Percentiles rank a stretch among this genome's conserved stretches.
phyloP scores from a whole-genome alignment of 2,113 vertebrate species.

The Cynoglossus semilaevis region DNA sequence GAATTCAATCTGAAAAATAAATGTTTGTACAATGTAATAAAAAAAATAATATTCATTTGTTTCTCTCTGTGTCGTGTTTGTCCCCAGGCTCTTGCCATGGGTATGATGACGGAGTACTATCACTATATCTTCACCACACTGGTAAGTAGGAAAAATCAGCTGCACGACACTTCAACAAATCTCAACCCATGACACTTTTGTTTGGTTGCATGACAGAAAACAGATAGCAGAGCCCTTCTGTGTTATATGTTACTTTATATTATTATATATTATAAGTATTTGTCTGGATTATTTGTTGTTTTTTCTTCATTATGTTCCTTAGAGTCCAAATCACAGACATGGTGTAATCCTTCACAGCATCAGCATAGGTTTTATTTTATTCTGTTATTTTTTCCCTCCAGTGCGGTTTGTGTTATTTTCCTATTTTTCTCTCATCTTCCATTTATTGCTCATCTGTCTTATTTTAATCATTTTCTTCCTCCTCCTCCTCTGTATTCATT shows the following conservation, averaged over 20 bases:
- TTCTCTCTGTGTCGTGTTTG: conserved; percentile 51
- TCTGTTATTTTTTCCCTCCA: neutral
- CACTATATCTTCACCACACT: conserved; percentile 99
- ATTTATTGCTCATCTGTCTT: neutral
- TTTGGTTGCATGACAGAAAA: conserved; percentile 24
- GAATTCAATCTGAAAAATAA: too few species aligned
- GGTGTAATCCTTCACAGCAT: conserved; percentile 13
- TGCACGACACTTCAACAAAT: neutral
- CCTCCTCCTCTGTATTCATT: neutral
- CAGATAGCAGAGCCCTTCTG: neutral
- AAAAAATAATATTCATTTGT: neutral
- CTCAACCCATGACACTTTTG: neutral
- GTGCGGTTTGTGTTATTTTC: too few species aligned
- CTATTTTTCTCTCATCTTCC: neutral
- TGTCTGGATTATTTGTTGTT: conserved; percentile 9
- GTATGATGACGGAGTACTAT: conserved; percentile 99
- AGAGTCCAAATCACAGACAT: conserved; percentile 19
- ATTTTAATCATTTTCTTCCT: conserved; percentile 1
- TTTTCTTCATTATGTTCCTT: neutral
- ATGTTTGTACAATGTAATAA: too few species aligned
- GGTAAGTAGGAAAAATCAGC: conserved; percentile 79
- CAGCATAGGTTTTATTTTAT: conserved; percentile 2
- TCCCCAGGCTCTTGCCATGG: conserved; percentile 93
- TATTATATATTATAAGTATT: conserved; percentile 20
- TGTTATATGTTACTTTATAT: conserved; percentile 34